Percentiles rank a stretch among this genome's conserved stretches.
Evolutionary conservation across 2,113 vertebrate genomes (phyloP).

Genomic region (Rattus norvegicus): DNA sequence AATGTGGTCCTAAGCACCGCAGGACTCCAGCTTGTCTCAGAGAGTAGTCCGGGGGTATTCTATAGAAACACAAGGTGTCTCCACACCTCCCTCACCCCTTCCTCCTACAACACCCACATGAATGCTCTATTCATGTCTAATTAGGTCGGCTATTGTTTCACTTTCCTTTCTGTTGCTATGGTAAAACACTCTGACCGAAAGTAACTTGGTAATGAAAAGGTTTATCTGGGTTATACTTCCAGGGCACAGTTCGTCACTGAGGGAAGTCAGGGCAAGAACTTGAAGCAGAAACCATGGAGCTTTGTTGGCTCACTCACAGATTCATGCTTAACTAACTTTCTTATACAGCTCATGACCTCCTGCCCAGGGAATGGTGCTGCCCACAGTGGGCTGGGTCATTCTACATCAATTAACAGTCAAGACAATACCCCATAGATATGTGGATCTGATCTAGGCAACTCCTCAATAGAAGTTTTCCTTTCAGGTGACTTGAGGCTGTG

Average conservation of each 20-base stretch:
- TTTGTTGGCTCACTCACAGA: not conserved
- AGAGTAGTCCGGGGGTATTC: not conserved
- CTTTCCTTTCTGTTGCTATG: not conserved
- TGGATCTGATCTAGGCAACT: not conserved
- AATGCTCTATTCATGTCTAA: not conserved
- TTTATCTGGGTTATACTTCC: not conserved
- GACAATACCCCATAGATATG: not conserved
- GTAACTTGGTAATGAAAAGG: no score
- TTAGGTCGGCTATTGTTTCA: not conserved
- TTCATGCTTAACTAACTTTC: not conserved
- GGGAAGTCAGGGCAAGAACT: not conserved
- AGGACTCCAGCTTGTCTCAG: not conserved
- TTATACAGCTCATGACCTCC: not conserved
- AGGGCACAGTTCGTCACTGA: not conserved
- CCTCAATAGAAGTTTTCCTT: not conserved
- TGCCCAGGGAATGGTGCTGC: not conserved
- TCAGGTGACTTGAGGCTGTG: not conserved
- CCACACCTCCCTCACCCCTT: not conserved
- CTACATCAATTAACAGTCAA: not conserved
- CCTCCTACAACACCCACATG: not conserved
- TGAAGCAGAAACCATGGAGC: not conserved
- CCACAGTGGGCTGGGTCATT: not conserved
- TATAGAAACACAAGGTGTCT: not conserved
- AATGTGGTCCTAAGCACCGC: not conserved
- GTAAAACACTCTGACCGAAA: not conserved